Conservation (phyloP, 2,113 vertebrate species). For the Nycticebus coucang region DNA sequence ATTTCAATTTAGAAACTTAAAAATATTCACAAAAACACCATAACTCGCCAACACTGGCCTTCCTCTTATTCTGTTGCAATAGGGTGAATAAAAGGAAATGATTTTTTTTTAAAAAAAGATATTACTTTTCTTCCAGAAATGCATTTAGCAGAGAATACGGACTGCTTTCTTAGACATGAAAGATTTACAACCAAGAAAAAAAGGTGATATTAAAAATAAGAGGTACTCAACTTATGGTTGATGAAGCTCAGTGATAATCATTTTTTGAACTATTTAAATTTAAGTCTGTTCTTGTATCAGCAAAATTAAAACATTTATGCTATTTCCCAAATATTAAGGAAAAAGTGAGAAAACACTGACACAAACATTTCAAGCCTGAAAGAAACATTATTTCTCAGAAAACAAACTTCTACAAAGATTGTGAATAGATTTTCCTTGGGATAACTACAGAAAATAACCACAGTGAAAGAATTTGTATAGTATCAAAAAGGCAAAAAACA, state of each 20-base stretch:
- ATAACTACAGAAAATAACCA: not conserved
- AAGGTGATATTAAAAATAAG: slow-evolving; percentile 25
- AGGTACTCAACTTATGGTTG: not conserved
- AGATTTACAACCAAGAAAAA: slow-evolving; percentile 47
- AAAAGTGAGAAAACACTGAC: slow-evolving; percentile 43
- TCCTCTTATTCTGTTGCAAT: slow-evolving; percentile 37
- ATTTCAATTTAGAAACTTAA: slow-evolving; percentile 66
- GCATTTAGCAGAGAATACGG: slow-evolving; percentile 43
- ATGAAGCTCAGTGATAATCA: not conserved
- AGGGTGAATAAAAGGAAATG: slow-evolving; percentile 53
- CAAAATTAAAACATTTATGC: slow-evolving; percentile 53
- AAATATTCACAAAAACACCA: slow-evolving; percentile 75
- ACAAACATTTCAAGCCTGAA: slow-evolving; percentile 51
- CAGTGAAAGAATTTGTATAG: not conserved
- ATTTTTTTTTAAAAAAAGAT: not conserved
- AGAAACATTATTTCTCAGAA: slow-evolving; percentile 17
- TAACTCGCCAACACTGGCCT: slow-evolving; percentile 58
- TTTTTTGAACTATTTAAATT: not conserved
- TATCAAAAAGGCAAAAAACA: not conserved
- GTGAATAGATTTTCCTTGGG: not conserved
- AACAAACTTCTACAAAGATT: slow-evolving; percentile 37
- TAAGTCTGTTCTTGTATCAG: not conserved
- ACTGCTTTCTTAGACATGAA: slow-evolving; percentile 23
- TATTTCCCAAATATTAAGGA: slow-evolving; percentile 42
- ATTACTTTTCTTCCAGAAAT: slow-evolving; percentile 66